phyloP scores from a whole-genome alignment of 2,888 invertebrate genomes.

The Myopa testacea region DNA sequence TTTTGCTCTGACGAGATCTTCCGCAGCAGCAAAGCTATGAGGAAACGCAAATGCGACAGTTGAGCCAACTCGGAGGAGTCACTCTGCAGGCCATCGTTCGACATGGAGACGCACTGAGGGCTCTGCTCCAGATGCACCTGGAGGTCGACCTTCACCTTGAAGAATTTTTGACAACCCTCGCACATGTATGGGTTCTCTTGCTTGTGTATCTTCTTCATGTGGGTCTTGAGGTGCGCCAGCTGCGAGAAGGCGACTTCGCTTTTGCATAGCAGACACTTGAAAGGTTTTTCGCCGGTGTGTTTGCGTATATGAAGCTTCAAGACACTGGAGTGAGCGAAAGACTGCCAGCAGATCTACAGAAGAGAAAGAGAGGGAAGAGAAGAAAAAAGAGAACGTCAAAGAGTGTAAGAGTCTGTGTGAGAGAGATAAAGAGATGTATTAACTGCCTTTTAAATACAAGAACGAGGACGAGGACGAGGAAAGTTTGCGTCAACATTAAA shows the following conservation, averaged over 20 bases:
- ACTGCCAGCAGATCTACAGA: constrained; percentile 63
- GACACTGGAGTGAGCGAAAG: constrained; percentile 86
- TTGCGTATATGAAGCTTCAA: constrained; percentile 84
- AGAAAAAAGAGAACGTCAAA: background rate
- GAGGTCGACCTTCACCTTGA: constrained; percentile 80
- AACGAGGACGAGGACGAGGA: no score
- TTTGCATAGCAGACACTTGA: constrained; percentile 76
- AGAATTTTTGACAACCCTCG: constrained; percentile 78
- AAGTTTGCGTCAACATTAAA: no score
- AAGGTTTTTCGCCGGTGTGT: constrained; percentile 89
- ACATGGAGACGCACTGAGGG: constrained; percentile 21
- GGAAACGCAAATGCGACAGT: constrained; percentile 81
- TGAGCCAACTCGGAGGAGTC: constrained; percentile 67
- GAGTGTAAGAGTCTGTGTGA: background rate
- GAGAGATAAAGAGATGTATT: no score
- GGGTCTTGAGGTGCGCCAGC: constrained; percentile 87
- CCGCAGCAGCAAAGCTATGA: constrained; percentile 83
- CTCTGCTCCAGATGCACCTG: constrained; percentile 75
- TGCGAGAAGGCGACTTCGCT: constrained; percentile 79
- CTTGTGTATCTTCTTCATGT: constrained; percentile 87
- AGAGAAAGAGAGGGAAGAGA: background rate
- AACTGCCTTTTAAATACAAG: no score
- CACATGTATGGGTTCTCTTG: constrained; percentile 84
- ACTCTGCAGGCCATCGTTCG: constrained; percentile 43
- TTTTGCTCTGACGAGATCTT: constrained; percentile 85